These are phyloP conservation scores for Pteropus rufus DNA, from an alignment of 2,797 vertebrate species.

Conservation along the genomic window DNA sequence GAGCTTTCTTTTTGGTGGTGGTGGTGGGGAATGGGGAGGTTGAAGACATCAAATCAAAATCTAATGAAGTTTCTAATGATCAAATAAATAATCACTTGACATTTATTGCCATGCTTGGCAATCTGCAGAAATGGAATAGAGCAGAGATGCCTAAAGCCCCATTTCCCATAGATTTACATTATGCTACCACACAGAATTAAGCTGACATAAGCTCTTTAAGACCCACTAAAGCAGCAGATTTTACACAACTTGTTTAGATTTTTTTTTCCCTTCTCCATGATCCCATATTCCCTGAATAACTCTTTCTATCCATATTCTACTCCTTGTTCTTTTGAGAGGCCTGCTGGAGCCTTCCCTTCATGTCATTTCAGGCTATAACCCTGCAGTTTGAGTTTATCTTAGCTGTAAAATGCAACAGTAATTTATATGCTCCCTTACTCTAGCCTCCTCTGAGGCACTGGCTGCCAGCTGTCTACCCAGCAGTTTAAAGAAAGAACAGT, in stretches of 20 bases:
- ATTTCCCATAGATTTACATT: constrained; percentile 72
- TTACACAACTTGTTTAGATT: constrained; percentile 65
- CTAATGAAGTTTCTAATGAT: constrained; percentile 68
- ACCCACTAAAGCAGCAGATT: constrained; percentile 74
- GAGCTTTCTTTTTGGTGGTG: constrained; percentile 27
- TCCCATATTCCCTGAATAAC: constrained; percentile 64
- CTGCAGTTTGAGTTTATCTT: constrained; percentile 84
- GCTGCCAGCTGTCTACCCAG: constrained; percentile 83
- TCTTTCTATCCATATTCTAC: constrained; percentile 61
- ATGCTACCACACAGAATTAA: constrained; percentile 66
- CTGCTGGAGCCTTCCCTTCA: constrained; percentile 64
- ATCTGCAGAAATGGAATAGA: constrained; percentile 38
- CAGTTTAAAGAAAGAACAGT: constrained; percentile 83
- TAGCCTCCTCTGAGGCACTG: constrained; percentile 77
- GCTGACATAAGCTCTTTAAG: constrained; percentile 68
- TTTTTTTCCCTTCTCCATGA: constrained; percentile 40
- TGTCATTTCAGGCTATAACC: constrained; percentile 80
- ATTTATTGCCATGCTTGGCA: constrained; percentile 66
- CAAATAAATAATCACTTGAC: constrained; percentile 71
- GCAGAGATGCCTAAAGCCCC: constrained; percentile 53
- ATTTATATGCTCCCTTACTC: constrained; percentile 82
- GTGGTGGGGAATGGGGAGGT: neutral
- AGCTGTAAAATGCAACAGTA: constrained; percentile 82
- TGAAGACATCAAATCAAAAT: constrained; percentile 67
- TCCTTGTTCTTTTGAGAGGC: constrained; percentile 63